Percentiles rank a stretch among this genome's conserved stretches.
Evolutionary conservation across 2,888 invertebrate genomes (phyloP).

Genomic region (Allygus modestus): DNA sequence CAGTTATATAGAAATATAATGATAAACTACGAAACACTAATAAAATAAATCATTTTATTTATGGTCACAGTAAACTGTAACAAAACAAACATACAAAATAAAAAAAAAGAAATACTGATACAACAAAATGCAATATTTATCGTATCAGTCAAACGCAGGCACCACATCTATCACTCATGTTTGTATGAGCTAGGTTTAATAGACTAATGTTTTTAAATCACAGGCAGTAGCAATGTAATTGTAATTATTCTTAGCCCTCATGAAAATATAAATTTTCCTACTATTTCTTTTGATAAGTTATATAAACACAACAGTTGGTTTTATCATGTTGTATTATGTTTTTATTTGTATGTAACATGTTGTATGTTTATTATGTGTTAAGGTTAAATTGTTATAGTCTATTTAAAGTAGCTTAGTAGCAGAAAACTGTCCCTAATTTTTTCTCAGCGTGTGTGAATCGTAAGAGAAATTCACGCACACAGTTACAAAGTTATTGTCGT

Average conservation of each 20-base stretch:
- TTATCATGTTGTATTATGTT: no score
- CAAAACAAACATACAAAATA: not conserved
- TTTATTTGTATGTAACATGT: no score
- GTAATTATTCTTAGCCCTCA: not conserved
- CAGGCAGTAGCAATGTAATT: slow-evolving; percentile 5
- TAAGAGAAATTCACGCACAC: no score
- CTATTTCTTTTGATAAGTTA: not conserved
- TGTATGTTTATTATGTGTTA: no score
- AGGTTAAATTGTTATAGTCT: no score
- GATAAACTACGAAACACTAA: no score
- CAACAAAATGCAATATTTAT: not conserved
- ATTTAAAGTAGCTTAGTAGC: no score
- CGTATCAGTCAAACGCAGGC: not conserved
- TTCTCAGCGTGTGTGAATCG: no score
- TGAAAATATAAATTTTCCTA: not conserved
- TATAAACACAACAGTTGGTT: not conserved
- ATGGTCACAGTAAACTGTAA: not conserved
- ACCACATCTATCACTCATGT: not conserved
- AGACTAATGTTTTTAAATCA: slow-evolving; percentile 15
- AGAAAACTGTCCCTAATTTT: no score
- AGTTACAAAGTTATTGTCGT: no score
- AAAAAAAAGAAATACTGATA: not conserved
- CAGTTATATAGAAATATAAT: not conserved
- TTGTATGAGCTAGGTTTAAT: not conserved
- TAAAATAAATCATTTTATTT: not conserved